Evolutionary conservation across 1,140 invertebrate genomes (phyloP), one percentile per base, ranked within the genome.

Genomic region (Acromyrmex echinatior): DNA sequence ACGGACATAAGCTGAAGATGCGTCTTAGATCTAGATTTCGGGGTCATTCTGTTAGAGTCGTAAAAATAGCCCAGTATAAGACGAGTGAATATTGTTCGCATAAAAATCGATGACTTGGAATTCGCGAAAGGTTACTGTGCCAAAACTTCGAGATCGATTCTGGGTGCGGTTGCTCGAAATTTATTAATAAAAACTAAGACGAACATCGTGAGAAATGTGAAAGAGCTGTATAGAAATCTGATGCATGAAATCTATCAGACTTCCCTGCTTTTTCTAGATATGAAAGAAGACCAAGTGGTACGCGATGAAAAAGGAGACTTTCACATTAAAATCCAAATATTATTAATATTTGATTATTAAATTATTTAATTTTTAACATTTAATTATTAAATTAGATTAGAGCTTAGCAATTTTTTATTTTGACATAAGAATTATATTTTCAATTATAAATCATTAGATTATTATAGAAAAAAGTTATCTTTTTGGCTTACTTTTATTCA

Each of bases 21-120:
- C 53, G 18, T 70, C 79, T 86, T 86, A 56, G 65, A 86, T 80
- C 39, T 86, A 60, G 65, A 81, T 68, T 70, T 80, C 77, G 77
- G 39, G 85, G 77, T 80, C 82, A 65, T 28, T 79, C 51, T 2
- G 56, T 31, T 39, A 76, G 73, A 18, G 51, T 39, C 25, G 56
- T 49, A 82, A 84, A 84, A 84, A 60, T 84, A 84, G 9, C 56
- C 18, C 14, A 14, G 56, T 45, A 10, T 58, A 74, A 76, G 56
- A 82, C 25, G 56, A 49, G 3, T 12, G 31, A 74, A 76, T 81
- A 74, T 62, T 16, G 56, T n/a, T 62, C 18, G 56, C 70, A 35
- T 84, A 74, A 84, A 74, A 84, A 74, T 84, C 70, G 39, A 84
- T 62, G 70, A 31, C 56, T 84, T 39, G 28, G 45, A 63, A 74